Percentiles rank a stretch among this genome's conserved stretches.
phyloP scores from a whole-genome alignment of 2,888 invertebrate genomes.

The Tipula lateralis region DNA sequence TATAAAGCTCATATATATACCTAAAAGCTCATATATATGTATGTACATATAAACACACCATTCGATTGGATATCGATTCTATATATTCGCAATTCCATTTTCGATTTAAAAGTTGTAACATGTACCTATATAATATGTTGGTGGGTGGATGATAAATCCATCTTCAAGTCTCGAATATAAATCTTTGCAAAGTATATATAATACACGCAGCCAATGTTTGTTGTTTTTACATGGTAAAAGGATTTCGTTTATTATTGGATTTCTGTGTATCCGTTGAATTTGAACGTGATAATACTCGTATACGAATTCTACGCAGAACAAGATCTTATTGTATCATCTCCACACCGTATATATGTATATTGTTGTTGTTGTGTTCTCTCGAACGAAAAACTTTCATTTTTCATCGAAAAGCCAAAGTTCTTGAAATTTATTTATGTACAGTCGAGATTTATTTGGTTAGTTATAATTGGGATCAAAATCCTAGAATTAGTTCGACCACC shows the following conservation, averaged over 20 bases:
- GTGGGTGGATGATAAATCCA: neutral
- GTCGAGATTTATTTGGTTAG: too few species aligned
- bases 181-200: neutral
- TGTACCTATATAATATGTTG: too few species aligned
- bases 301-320: neutral
- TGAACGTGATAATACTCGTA: neutral
- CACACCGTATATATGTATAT: too few species aligned
- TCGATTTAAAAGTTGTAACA: neutral
- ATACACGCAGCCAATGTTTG: neutral
- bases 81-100: neutral
- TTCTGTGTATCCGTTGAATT: neutral
- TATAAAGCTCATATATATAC: neutral
- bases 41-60: too few species aligned
- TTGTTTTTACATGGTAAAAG: neutral
- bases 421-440: too few species aligned
- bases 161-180: neutral
- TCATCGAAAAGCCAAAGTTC: too few species aligned
- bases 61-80: neutral
- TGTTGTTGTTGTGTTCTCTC: too few species aligned
- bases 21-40: neutral
- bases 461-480: too few species aligned
- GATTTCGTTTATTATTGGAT: neutral
- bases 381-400: too few species aligned
- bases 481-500: too few species aligned
- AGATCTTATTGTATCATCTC: neutral